Base-by-base conservation (phyloP, 2,888 invertebrate genomes). In the Drosophila sordidapex region DNA sequence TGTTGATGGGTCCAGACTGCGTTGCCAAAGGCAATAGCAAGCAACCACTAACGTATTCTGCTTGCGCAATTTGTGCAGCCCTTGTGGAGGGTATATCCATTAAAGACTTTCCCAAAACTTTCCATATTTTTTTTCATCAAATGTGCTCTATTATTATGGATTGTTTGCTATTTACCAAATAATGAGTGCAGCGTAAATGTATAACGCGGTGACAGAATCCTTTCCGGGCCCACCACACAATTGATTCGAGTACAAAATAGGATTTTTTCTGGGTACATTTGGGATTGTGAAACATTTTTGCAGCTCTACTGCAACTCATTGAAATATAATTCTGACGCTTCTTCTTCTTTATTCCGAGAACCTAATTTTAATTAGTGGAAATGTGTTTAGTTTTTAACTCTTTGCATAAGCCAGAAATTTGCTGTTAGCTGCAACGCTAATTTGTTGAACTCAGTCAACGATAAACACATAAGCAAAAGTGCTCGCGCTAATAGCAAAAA, bases 61-160 rank as follows among this genome's bases (percentile, higher is more conserved):
- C 35, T 54, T 48, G n/a, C 61, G 72, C 58, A 73, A 76, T 73
- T 67, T 71, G 72, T 21, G 61, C 60, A 64, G 46, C 18, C n/a
- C 46, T 46, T 13, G 21, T 13, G 13, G 6, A 1, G 13, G 13
- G 46, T 21, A 21, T 7, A 35, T 33, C 33, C 33, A 33, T 10
- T 10, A 10, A 33, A 10, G 33, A 33, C 33, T 31, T 31, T 10
- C 31, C 2, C 2, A 33, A 33, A 33, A 33, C 3, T 33, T 33
- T 33, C 0, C 0, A 31, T 31, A 2, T 33, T 33, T 31, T 10
- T 31, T 8, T 31, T 31, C 0, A 21, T 21, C 31, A 31, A 31
- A 8, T 31, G 8, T 31, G 10, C 33, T 10, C 3, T 33, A 10
- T 33, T 10, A 10, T 33, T 10, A 33, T 33, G 33, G 33, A 33